Evolutionary conservation across 2,888 invertebrate species (phyloP).

Genomic region (Tridacna gigas): DNA sequence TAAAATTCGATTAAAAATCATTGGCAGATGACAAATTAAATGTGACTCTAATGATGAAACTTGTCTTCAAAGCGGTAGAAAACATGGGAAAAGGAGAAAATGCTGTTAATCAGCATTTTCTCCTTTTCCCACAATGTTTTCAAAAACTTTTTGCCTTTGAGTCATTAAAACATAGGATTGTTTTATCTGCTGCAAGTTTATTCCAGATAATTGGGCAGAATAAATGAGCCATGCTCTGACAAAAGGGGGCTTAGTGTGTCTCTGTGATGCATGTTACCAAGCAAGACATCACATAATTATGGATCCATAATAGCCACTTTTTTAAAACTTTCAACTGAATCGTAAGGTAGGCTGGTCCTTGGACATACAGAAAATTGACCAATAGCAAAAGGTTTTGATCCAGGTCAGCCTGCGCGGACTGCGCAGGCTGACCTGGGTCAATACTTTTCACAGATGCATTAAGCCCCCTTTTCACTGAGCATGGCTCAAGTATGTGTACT

Average conservation of each 20-base stretch:
- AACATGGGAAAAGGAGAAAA: constrained; percentile 12
- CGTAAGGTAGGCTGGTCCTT: no score
- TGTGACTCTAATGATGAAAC: background rate
- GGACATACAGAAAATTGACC: no score
- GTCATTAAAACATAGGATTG: no score
- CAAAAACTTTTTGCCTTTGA: no score
- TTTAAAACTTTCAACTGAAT: no score
- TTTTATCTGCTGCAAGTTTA: background rate
- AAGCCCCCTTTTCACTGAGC: no score
- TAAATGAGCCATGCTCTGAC: background rate
- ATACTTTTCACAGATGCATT: no score
- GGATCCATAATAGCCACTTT: no score
- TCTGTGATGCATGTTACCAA: background rate
- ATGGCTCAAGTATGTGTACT: no score
- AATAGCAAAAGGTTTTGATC: no score
- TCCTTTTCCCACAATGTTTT: background rate
- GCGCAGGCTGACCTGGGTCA: no score
- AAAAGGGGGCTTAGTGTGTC: background rate
- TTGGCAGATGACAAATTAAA: background rate
- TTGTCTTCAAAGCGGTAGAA: background rate
- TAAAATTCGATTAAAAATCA: background rate
- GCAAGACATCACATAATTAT: background rate
- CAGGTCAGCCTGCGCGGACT: no score
- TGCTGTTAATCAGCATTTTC: background rate
- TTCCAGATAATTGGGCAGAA: background rate